Evolutionary conservation across 2,888 invertebrate genomes (phyloP).

Genomic region (Hedya salicella): DNA sequence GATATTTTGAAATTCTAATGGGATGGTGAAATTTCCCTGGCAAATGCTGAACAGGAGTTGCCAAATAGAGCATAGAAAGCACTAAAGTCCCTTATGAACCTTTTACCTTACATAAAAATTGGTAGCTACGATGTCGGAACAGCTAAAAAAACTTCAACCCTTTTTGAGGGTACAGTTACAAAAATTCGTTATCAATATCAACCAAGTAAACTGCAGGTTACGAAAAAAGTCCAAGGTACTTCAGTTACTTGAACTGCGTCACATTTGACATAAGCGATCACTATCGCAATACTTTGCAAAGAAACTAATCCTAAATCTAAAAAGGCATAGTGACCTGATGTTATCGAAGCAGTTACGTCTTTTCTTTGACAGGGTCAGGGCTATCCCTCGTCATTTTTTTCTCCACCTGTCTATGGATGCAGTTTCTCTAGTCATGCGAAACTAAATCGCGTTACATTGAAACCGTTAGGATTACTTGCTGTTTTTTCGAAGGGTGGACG

Average conservation of each 20-base stretch:
- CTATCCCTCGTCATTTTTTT: constrained; percentile 44
- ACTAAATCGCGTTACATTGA: constrained; percentile 52
- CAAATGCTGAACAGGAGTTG: too few relatives aligned
- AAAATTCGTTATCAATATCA: constrained; percentile 11
- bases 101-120: too few relatives aligned
- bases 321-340: background rate
- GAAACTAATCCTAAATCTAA: background rate
- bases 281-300: constrained; percentile 22
- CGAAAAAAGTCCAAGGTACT: constrained; percentile 3
- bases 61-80: too few relatives aligned
- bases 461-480: constrained; percentile 55
- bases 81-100: too few relatives aligned
- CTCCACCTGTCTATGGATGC: constrained; percentile 44
- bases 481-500: constrained; percentile 44
- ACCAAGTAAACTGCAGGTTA: constrained; percentile 6
- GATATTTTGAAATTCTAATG: too few relatives aligned
- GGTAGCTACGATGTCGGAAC: too few relatives aligned
- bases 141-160: background rate
- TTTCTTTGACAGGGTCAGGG: background rate
- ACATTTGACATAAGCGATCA: constrained; percentile 22
- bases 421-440: constrained; percentile 48
- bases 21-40: too few relatives aligned
- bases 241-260: constrained; percentile 7
- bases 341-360: background rate
- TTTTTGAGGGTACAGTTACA: background rate